phyloP scores from a whole-genome alignment of 37 sponge, comb jelly and placozoan species.

The Theonella swinhoei region DNA sequence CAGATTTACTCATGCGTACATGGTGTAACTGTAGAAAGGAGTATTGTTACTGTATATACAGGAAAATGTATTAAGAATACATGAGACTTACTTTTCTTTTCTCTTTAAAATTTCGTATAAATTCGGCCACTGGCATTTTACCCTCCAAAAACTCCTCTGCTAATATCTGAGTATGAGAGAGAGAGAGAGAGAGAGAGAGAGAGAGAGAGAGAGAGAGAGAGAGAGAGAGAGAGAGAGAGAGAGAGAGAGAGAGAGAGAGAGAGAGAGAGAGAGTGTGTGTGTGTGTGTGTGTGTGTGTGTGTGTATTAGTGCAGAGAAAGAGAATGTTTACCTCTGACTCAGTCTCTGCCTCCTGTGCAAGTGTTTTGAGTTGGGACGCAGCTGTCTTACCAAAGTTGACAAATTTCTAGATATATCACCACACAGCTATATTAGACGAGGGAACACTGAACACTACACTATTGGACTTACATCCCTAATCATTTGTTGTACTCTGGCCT shows the following conservation, averaged over 20 bases:
- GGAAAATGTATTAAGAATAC: background rate
- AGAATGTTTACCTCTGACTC: constrained; percentile 61
- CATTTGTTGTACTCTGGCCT: background rate
- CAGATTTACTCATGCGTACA: constrained; percentile 33
- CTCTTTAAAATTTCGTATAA: constrained; percentile 43
- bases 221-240: background rate
- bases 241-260: background rate
- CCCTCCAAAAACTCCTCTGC: constrained; percentile 61
- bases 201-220: background rate
- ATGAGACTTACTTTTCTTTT: constrained; percentile 42
- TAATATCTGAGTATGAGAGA: constrained; percentile 14
- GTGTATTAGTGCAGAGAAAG: no score
- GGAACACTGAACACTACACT: background rate
- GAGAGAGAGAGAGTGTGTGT: background rate
- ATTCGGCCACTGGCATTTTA: constrained; percentile 48
- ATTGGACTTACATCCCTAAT: background rate
- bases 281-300: no score
- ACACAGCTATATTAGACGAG: background rate
- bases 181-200: background rate
- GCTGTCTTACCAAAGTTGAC: background rate
- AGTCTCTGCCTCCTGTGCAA: constrained; percentile 54
- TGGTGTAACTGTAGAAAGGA: constrained; percentile 39
- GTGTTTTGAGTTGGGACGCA: constrained; percentile 13
- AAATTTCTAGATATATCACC: background rate
- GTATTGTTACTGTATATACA: background rate